Evolutionary conservation across 2,888 invertebrate genomes (phyloP).

Genomic region (Aphrophora alni): DNA sequence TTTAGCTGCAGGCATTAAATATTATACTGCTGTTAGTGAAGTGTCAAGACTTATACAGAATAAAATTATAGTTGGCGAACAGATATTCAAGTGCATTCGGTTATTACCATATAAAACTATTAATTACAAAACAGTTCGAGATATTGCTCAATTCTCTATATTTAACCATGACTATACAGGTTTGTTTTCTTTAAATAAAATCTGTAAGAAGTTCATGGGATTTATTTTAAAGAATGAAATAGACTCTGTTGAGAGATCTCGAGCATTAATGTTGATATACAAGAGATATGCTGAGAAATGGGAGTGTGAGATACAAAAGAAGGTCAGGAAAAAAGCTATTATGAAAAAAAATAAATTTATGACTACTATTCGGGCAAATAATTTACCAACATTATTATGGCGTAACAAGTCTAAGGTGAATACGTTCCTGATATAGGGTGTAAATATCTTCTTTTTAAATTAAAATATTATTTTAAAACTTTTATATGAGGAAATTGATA

Average conservation of each 20-base stretch:
- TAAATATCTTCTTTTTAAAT: no score
- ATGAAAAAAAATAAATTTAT: background rate
- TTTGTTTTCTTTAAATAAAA: background rate
- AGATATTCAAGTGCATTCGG: background rate
- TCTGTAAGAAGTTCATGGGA: background rate
- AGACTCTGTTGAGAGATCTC: background rate
- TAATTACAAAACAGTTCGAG: background rate
- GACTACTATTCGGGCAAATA: background rate
- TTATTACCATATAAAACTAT: background rate
- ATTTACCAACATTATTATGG: background rate
- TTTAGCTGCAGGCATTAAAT: background rate
- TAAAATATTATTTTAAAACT: no score
- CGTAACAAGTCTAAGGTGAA: background rate
- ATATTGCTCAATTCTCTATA: background rate
- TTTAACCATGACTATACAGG: background rate
- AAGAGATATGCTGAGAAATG: background rate
- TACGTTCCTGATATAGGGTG: background rate
- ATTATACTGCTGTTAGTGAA: background rate
- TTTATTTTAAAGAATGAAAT: background rate
- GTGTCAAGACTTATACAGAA: background rate
- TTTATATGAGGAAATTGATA: no score
- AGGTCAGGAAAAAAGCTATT: background rate
- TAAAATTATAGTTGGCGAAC: background rate
- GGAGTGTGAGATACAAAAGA: background rate
- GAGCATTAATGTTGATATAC: background rate